Percentiles rank a stretch among this genome's conserved stretches.
phyloP scores from a whole-genome alignment of 2,888 invertebrate genomes.

The Chrysolina haemoptera region DNA sequence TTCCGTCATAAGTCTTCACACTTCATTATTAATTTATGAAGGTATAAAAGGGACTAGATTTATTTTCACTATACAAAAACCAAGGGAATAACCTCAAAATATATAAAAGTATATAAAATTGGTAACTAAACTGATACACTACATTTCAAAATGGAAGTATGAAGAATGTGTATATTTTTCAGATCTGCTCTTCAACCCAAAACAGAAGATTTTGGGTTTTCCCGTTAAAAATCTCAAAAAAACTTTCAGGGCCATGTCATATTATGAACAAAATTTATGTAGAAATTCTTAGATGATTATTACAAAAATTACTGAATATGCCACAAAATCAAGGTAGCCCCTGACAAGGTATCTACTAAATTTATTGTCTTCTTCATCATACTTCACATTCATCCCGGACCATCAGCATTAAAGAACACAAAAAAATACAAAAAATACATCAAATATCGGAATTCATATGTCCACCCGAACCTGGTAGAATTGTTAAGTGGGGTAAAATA shows the following conservation, averaged over 20 bases:
- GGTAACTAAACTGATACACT: constrained; percentile 4
- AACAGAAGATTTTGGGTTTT: too few species aligned
- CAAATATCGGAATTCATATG: background rate
- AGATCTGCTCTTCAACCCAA: too few species aligned
- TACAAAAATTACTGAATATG: too few species aligned
- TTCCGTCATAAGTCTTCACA: background rate
- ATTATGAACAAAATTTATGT: too few species aligned
- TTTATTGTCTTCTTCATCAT: too few species aligned
- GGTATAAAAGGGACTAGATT: constrained; percentile 47
- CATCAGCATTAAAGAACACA: too few species aligned
- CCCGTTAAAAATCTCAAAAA: too few species aligned
- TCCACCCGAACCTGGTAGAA: background rate
- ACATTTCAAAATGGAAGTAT: background rate
- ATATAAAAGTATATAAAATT: background rate
- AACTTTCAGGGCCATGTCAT: too few species aligned
- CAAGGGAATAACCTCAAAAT: constrained; percentile 1
- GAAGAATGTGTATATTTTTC: background rate
- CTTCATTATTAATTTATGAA: constrained; percentile 33
- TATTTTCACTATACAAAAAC: constrained; percentile 32
- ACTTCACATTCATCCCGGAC: too few species aligned
- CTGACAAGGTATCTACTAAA: too few species aligned
- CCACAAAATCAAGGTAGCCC: too few species aligned
- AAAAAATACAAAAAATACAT: background rate
- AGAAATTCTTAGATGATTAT: too few species aligned
- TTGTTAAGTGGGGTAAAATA: constrained; percentile 22